Evolutionary conservation across 2,113 vertebrate species (phyloP).

Genomic region (Tichodroma muraria): DNA sequence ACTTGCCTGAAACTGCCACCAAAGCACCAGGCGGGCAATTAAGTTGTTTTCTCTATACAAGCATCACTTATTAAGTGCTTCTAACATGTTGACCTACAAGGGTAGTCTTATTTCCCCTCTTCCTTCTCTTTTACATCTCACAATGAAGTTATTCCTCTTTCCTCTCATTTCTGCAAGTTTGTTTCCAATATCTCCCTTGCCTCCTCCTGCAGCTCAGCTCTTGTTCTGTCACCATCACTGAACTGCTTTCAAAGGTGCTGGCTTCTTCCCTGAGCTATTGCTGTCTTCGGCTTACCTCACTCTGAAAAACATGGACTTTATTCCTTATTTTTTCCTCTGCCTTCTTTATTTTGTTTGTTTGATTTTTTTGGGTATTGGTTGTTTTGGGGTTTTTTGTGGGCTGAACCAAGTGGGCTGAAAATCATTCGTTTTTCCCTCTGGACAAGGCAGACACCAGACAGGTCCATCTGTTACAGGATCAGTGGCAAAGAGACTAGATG

Average conservation of each 20-base stretch:
- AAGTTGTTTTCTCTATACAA: not conserved
- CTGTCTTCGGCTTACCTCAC: not conserved
- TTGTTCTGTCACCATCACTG: not conserved
- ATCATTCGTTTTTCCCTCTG: not conserved
- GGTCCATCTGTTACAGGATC: slow-evolving; percentile 23
- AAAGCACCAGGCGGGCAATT: not conserved
- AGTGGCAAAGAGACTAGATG: not conserved
- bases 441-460: slow-evolving; percentile 18
- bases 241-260: not conserved
- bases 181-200: not conserved
- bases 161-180: not conserved
- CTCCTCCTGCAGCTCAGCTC: not conserved
- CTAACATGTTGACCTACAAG: not conserved
- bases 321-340: not conserved
- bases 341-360: not conserved
- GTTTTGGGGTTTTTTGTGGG: no score
- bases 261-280: not conserved
- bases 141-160: not conserved
- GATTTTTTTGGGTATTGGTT: no score
- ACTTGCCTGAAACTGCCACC: not conserved
- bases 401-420: not conserved
- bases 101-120: not conserved
- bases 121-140: not conserved
- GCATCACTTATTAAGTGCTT: not conserved
- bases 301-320: not conserved